Percentiles rank a stretch among this genome's conserved stretches.
These are phyloP conservation scores for Epirrhoe tristata DNA, from an alignment of 2,888 invertebrate genomes.

Conservation along the genomic window DNA sequence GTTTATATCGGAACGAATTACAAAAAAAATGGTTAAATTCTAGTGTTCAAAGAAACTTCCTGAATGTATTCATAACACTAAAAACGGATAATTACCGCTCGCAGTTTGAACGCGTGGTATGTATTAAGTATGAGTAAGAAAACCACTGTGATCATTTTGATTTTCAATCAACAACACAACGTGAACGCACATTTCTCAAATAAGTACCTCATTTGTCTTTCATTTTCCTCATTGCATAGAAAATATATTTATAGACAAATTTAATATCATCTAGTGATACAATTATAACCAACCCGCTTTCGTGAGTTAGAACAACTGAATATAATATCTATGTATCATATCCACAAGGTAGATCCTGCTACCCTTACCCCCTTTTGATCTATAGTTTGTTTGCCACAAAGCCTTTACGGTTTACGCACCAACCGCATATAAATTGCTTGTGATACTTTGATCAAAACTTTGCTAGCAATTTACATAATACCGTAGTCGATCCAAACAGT, in stretches of 20 bases:
- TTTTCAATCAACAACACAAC: too few relatives aligned
- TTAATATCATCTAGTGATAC: too few relatives aligned
- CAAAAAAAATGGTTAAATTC: background rate
- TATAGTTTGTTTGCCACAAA: background rate
- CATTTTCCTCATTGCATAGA: too few relatives aligned
- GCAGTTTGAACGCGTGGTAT: too few relatives aligned
- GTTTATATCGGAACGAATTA: background rate
- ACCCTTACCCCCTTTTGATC: background rate
- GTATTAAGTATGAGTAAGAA: too few relatives aligned
- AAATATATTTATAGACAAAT: too few relatives aligned
- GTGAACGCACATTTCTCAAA: too few relatives aligned
- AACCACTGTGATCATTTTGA: too few relatives aligned
- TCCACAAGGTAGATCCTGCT: background rate
- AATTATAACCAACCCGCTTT: too few relatives aligned
- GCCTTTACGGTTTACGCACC: background rate
- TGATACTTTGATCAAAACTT: background rate
- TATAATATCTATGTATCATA: background rate
- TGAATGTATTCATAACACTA: too few relatives aligned
- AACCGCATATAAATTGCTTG: background rate
- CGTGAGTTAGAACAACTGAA: background rate
- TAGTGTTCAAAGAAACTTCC: background rate
- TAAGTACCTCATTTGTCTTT: too few relatives aligned
- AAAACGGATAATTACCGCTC: too few relatives aligned
- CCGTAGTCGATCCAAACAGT: background rate
- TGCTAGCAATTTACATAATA: background rate